phyloP scores from a whole-genome alignment of 1,140 invertebrate species.

The Calosoma granatense region DNA sequence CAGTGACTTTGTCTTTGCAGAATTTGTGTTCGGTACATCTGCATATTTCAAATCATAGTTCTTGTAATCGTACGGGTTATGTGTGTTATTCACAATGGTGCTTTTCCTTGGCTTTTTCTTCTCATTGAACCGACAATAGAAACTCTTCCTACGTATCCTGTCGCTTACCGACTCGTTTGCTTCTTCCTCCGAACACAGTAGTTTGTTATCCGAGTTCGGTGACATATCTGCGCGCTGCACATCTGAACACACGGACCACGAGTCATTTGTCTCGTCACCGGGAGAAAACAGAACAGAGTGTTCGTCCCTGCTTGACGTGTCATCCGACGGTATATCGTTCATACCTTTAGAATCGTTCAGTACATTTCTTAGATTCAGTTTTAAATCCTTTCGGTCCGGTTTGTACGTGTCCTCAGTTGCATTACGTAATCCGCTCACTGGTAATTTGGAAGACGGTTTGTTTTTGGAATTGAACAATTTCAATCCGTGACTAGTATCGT shows the following conservation, averaged over 20 bases:
- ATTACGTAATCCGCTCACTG: slow-evolving; percentile 28
- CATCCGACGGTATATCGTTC: slow-evolving; percentile 38
- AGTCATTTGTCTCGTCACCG: slow-evolving; percentile 50
- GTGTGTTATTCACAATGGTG: not conserved
- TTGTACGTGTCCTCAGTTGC: slow-evolving; percentile 15
- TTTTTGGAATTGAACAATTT: slow-evolving; percentile 28
- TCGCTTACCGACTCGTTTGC: slow-evolving; percentile 52
- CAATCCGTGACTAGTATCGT: too few species aligned
- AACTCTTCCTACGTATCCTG: slow-evolving; percentile 76
- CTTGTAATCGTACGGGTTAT: not conserved
- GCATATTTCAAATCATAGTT: not conserved
- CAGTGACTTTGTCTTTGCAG: not conserved
- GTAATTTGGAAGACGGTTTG: slow-evolving; percentile 11
- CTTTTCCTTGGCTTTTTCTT: slow-evolving; percentile 45
- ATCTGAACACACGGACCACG: slow-evolving; percentile 58
- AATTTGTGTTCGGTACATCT: not conserved
- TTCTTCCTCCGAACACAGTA: slow-evolving; percentile 33
- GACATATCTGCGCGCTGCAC: slow-evolving; percentile 34
- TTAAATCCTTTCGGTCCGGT: slow-evolving; percentile 42
- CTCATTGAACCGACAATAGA: slow-evolving; percentile 79
- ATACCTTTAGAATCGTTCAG: slow-evolving; percentile 35
- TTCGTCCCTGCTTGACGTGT: slow-evolving; percentile 30
- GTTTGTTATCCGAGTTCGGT: slow-evolving; percentile 41
- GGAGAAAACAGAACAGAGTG: slow-evolving; percentile 42
- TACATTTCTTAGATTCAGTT: slow-evolving; percentile 58